Evolutionary conservation across 2,113 vertebrate species (phyloP).

Genomic region (Malaclemys terrapin): DNA sequence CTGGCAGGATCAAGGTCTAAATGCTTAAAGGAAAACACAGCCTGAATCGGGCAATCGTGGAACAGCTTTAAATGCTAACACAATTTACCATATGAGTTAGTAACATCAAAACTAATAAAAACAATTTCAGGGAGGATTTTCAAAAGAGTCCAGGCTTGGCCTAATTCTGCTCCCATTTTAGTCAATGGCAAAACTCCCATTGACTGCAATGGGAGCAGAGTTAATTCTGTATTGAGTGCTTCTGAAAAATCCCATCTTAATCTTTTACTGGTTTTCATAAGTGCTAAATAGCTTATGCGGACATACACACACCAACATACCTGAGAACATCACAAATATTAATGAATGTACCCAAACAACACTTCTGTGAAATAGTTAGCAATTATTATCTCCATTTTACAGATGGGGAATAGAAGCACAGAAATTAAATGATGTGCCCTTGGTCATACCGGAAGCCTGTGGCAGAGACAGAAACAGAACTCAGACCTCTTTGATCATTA

Average conservation of each 20-base stretch:
- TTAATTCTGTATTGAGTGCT: background rate
- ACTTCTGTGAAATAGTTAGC: background rate
- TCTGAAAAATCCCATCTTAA: background rate
- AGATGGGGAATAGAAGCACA: background rate
- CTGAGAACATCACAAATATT: background rate
- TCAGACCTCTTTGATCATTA: background rate
- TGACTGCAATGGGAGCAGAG: background rate
- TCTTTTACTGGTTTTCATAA: rapidly evolving
- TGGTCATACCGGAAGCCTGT: rapidly evolving
- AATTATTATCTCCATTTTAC: background rate
- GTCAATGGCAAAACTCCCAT: background rate
- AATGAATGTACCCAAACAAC: background rate
- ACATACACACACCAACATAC: background rate
- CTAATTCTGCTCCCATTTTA: background rate
- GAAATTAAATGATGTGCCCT: background rate
- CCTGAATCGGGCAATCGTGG: background rate
- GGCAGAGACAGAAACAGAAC: background rate
- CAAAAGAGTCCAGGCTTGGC: background rate
- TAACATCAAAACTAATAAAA: background rate
- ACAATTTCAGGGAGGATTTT: background rate
- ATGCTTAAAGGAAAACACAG: slow-evolving; percentile 12
- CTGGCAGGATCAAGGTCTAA: background rate
- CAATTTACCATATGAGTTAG: background rate
- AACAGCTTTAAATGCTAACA: background rate
- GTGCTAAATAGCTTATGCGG: background rate